Base-by-base conservation (phyloP, 2,113 vertebrate genomes). In the Phocoena sinus region DNA sequence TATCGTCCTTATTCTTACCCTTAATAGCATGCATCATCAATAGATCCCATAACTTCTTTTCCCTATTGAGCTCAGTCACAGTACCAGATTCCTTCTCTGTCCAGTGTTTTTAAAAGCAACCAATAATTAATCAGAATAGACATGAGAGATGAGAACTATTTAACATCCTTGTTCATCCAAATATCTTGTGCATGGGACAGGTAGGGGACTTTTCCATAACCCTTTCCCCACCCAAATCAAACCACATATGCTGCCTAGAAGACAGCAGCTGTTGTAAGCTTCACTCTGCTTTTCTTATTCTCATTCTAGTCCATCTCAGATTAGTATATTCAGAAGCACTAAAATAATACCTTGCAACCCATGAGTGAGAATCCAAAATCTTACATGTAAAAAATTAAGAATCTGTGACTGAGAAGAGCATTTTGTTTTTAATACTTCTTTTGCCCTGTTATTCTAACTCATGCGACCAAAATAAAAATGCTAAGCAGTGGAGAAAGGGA, bases 391-490 rank as follows among this genome's bases (percentile, higher is more conserved):
- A 80, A 86, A 56, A 28, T 15, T 94, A 56, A 91, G 25, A n/a
- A 44, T 62, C 25, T 73, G 1, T 83, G 26, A 81, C 31, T 93
- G 26, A 85, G 31, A 63, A 58, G 13, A 73, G 6, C 31, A 62
- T 89, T 90, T 90, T 68, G n/a, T 18, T 87, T 65, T 73, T 74
- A 33, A 58, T 76, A 38, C 4, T 26, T 95, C 38, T 76, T 53
- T 62, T 84, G 23, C 63, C 26, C 26, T 18, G 9, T 77, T 62
- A 58, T 44, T 87, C 53, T 56, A 67, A 58, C 12, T 73, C 60
- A 9, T 86, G 26, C 26, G 41, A 71, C 33, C 28, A 56, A 76
- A 85, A 92, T 85, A 65, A 91, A 91, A 93, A 90, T 77, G 36
- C 33, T 76, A 83, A 85, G 25, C 62, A 83, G 1, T 10, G 8